phyloP scores from a whole-genome alignment of 2,888 invertebrate genomes.

The Brachypterus glaber region DNA sequence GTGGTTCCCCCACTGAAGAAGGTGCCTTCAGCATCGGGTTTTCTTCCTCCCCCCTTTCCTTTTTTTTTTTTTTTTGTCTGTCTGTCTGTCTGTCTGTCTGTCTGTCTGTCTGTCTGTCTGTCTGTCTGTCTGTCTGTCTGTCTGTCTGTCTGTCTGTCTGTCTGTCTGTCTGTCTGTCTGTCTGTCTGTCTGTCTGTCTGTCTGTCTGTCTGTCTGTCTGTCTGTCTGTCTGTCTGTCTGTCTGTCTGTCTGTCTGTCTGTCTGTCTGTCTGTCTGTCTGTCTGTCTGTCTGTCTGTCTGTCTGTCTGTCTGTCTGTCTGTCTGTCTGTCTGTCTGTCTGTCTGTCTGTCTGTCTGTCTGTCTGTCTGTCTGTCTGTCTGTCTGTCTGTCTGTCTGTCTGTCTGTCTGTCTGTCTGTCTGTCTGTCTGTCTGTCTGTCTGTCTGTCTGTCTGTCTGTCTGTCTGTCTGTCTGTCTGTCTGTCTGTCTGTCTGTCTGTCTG shows the following conservation, averaged over 20 bases:
- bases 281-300: conserved; percentile 22
- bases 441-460: conserved; percentile 20
- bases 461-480: conserved; percentile 21
- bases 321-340: conserved; percentile 21
- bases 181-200: conserved; percentile 2
- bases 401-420: conserved; percentile 22
- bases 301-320: conserved; percentile 22
- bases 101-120: conserved; percentile 2
- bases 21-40: too few relatives aligned
- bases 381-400: conserved; percentile 23
- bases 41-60: too few relatives aligned
- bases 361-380: conserved; percentile 22
- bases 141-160: conserved; percentile 2
- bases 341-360: conserved; percentile 21
- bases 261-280: conserved; percentile 20
- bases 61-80: too few relatives aligned
- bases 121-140: conserved; percentile 2
- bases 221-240: conserved; percentile 2
- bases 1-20: too few relatives aligned
- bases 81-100: too few relatives aligned
- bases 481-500: conserved; percentile 32
- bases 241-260: conserved; percentile 16
- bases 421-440: conserved; percentile 21
- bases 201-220: conserved; percentile 2
- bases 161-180: conserved; percentile 2